Evolutionary conservation across 2,797 vertebrate species (phyloP), one percentile per base, ranked within the genome.

Genomic region (Enteromius argenteus): DNA sequence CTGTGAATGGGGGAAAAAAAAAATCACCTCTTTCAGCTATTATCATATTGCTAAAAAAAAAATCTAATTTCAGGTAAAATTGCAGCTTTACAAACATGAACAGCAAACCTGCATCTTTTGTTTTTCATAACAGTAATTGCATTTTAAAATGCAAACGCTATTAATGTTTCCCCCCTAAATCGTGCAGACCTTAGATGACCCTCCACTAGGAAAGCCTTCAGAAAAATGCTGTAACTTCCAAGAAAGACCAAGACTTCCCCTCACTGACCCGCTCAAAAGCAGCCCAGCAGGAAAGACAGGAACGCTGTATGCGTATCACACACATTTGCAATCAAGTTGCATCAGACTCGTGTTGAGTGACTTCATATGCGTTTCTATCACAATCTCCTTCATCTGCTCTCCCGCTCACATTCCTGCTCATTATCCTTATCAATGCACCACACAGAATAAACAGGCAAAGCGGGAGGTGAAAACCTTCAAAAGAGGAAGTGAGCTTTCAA

Each of bases 401-500:
- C 30, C 80, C 84, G 51, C n/a, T 83, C 80, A 90, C 83, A 89
- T 90, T 90, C 86, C 84, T 77, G 30, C 69, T 76, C 88, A 90
- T 87, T 86, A 85, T 86, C 79, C 84, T 90, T 86, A 89, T 90
- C 84, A 82, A 37, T 60, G 19, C 7, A 81, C 79, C 69, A 19
- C 10, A 85, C 81, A 87, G 80, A 76, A 81, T 86, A 76, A 90
- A 88, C 69, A 23, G 77, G 72, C 14, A 73, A 67, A 79, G n/a
- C 42, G 10, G 21, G 23, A 56, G 42, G 39, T 78, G 90, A 91
- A 90, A 77, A 87, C 87, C 86, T 87, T 73, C 37, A 78, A 46
- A 91, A 85, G 84, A 88, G 90, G 90, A 93, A 90, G 88, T 86
- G 2, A 49, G 64, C 83, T 39, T 81, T 77, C 83, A 79, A 73